Conservation (phyloP, 2,888 invertebrate genomes). For the Stenoptilia bipunctidactyla region DNA sequence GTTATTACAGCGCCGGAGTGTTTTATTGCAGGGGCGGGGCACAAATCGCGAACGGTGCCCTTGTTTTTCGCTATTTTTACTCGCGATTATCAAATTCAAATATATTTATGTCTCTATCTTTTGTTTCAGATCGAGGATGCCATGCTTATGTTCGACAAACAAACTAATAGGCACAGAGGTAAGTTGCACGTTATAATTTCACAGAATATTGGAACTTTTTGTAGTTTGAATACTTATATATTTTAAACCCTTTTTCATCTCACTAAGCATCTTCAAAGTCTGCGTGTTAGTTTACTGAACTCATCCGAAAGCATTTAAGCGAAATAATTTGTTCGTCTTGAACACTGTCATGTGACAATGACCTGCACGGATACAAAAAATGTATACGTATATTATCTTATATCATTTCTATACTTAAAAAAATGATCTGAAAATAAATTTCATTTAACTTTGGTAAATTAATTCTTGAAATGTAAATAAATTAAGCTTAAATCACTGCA, state of each 20-base stretch:
- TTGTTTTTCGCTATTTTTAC: conserved; percentile 54
- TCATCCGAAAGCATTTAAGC: background rate
- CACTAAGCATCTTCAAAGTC: background rate
- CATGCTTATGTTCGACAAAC: conserved; percentile 99
- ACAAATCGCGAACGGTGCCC: conserved; percentile 59
- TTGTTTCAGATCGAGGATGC: conserved; percentile 98
- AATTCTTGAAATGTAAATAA: background rate
- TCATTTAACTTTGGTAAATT: too few relatives aligned
- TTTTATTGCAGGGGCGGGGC: conserved; percentile 67
- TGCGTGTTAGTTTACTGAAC: background rate
- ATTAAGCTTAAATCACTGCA: conserved; percentile 18
- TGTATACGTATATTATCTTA: too few relatives aligned
- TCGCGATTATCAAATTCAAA: conserved; percentile 42
- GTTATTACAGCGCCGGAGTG: conserved; percentile 68
- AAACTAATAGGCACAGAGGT: conserved; percentile 99
- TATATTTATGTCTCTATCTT: conserved; percentile 46
- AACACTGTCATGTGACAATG: too few relatives aligned
- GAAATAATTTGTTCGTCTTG: background rate
- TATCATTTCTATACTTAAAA: too few relatives aligned
- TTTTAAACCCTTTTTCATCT: conserved; percentile 11
- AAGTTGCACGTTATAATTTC: conserved; percentile 45
- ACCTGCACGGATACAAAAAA: too few relatives aligned
- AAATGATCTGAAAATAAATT: too few relatives aligned
- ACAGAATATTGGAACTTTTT: too few relatives aligned
- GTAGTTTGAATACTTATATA: conserved; percentile 15